phyloP scores from a whole-genome alignment of 1,140 invertebrate genomes.

The Sminthurides bifidus region DNA sequence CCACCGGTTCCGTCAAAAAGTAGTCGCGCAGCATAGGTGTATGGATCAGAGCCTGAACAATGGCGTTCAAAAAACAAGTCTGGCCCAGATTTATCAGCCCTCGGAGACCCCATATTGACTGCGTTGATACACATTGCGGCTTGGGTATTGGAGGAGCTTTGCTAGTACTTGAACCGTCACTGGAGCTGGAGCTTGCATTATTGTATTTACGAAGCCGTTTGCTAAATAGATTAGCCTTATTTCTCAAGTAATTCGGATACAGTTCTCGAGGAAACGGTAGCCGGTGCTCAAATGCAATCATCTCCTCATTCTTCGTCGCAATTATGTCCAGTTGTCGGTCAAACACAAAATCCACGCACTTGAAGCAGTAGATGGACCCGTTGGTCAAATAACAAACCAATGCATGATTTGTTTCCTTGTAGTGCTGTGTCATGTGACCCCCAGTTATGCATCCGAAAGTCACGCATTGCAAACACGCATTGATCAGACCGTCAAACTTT shows the following conservation, averaged over 20 bases:
- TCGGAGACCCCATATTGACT: constrained; percentile 48
- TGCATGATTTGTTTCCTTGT: constrained; percentile 63
- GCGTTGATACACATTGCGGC: background rate
- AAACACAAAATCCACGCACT: constrained; percentile 86
- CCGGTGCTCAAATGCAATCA: constrained; percentile 36
- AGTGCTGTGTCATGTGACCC: constrained; percentile 74
- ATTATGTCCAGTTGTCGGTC: constrained; percentile 53
- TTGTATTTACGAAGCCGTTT: background rate
- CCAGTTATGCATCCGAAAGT: constrained; percentile 75
- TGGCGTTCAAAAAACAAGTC: constrained; percentile 98
- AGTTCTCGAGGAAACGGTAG: constrained; percentile 10
- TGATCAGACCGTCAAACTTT: constrained; percentile 39
- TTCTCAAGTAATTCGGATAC: background rate
- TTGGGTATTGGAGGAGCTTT: background rate
- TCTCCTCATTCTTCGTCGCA: constrained; percentile 48
- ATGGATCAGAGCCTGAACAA: constrained; percentile 88
- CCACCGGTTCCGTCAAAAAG: constrained; percentile 71
- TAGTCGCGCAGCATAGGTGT: constrained; percentile 89
- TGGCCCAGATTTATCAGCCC: constrained; percentile 94
- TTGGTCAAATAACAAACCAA: constrained; percentile 62
- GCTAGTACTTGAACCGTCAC: background rate
- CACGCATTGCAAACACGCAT: constrained; percentile 82
- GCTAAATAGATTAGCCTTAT: background rate
- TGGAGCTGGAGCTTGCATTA: background rate
- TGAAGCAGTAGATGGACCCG: constrained; percentile 80